Conservation (phyloP, 2,797 vertebrate genomes). For the Toxotes lorentzi region DNA sequence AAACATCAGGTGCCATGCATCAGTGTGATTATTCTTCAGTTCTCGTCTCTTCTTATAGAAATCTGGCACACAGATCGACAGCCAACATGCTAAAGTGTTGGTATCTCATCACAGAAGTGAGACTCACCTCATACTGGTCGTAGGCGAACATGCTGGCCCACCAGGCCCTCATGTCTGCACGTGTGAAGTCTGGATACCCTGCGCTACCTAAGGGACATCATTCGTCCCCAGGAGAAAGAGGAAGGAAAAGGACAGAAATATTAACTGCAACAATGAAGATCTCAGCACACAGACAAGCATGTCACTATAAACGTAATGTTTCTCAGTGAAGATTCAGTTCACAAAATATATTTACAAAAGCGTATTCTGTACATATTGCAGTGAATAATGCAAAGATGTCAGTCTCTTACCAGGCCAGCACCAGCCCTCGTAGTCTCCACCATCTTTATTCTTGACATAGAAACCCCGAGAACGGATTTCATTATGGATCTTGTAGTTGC, state of each 20-base stretch:
- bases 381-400: background rate
- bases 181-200: constrained; percentile 93
- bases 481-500: constrained; percentile 89
- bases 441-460: constrained; percentile 93
- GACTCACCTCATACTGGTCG: constrained; percentile 86
- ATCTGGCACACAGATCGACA: background rate
- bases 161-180: constrained; percentile 90
- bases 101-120: background rate
- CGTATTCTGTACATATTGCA: background rate
- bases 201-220: constrained; percentile 85
- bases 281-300: background rate
- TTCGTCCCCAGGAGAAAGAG: background rate
- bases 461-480: constrained; percentile 87
- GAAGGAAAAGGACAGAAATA: background rate
- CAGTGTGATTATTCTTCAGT: background rate
- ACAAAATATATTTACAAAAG: background rate
- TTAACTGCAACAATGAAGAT: background rate
- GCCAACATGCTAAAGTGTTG: background rate
- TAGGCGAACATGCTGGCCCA: constrained; percentile 93
- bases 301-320: background rate
- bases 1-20: background rate
- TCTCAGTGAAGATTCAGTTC: background rate
- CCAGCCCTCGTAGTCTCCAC: constrained; percentile 95
- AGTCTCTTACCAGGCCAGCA: constrained; percentile 92
- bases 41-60: background rate